phyloP scores from a whole-genome alignment of 2,113 vertebrate genomes.

The Varanus komodoensis region DNA sequence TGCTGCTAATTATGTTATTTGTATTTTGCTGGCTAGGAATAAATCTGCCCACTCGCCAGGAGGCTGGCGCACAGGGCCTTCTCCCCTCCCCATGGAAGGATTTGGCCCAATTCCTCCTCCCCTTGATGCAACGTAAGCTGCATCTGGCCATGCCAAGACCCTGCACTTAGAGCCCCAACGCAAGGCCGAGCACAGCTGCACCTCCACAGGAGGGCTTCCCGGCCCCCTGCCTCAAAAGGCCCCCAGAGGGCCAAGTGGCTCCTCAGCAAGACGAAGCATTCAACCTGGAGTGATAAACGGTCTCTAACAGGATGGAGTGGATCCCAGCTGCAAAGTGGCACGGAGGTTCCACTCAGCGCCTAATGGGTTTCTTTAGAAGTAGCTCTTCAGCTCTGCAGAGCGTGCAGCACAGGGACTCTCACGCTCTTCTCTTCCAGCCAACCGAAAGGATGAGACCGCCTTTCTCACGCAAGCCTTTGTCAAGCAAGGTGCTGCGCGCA shows the following conservation, averaged over 20 bases:
- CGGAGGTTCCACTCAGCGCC: not conserved
- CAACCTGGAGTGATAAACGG: not conserved
- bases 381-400: not conserved
- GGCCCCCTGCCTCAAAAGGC: not conserved
- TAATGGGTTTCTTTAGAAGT: not conserved
- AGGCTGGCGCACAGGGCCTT: too few species aligned
- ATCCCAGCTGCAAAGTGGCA: not conserved
- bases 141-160: too few species aligned
- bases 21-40: too few species aligned
- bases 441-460: not conserved
- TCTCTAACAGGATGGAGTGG: not conserved
- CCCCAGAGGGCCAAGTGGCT: too few species aligned
- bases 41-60: too few species aligned
- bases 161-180: not conserved
- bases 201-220: not conserved
- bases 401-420: not conserved
- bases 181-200: not conserved
- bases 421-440: not conserved
- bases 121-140: not conserved
- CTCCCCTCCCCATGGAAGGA: too few species aligned
- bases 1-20: too few species aligned
- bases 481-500: not conserved
- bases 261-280: not conserved
- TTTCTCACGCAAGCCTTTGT: not conserved
- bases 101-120: not conserved